Evolutionary conservation across 2,888 invertebrate genomes (phyloP).

Genomic region (Coelogynopora nodosa): DNA sequence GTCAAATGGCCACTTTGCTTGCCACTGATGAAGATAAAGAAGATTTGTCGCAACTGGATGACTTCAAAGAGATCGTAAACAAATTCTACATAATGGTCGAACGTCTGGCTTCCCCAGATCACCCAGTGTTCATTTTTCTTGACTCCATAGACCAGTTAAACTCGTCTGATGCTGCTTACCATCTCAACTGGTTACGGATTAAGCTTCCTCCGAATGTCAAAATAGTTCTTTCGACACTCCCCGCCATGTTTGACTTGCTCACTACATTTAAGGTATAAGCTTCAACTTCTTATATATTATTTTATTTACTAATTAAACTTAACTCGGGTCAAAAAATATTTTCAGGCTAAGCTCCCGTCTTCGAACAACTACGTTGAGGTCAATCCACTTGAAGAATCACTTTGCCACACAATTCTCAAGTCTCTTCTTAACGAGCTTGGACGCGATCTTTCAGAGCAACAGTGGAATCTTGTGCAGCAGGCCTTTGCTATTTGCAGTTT

Average conservation of each 20-base stretch:
- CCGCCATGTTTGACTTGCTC: constrained; percentile 51
- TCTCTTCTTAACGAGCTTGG: constrained; percentile 69
- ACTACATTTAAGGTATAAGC: constrained; percentile 53
- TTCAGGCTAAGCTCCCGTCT: no score
- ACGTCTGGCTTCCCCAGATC: constrained; percentile 64
- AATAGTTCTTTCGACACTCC: constrained; percentile 73
- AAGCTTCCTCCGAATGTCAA: constrained; percentile 82
- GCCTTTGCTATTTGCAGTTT: constrained; percentile 86
- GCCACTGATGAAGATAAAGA: no score
- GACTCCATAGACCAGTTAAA: constrained; percentile 96
- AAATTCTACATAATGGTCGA: no score
- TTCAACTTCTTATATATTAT: no score
- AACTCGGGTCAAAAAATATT: no score
- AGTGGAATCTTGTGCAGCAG: constrained; percentile 88
- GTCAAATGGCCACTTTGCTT: constrained; percentile 83
- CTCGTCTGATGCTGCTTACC: constrained; percentile 85
- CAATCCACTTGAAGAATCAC: no score
- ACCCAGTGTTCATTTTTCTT: constrained; percentile 79
- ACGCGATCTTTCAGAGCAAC: constrained; percentile 78
- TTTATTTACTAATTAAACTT: no score
- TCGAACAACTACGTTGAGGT: no score
- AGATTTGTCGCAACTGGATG: no score
- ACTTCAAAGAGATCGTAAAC: no score
- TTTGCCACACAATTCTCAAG: no score
- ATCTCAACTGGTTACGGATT: constrained; percentile 91